Evolutionary conservation across 37 sponge, comb jelly and placozoan species (phyloP), one percentile per base, ranked within the genome.

Genomic region (Spongilla lacustris): DNA sequence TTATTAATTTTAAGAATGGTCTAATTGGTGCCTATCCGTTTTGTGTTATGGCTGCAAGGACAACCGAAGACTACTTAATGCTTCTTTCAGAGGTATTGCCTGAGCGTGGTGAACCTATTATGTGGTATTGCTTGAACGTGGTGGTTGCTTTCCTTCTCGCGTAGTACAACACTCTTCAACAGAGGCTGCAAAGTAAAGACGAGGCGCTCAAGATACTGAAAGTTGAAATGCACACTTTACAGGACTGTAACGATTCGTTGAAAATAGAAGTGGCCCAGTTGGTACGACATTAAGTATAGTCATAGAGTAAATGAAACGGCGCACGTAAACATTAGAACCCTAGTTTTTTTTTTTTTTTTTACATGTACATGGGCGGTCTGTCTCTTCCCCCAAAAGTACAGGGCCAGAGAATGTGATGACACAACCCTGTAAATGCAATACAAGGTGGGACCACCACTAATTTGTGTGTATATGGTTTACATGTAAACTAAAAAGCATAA

Each of bases 141-240:
- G 1, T 17, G 19, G 14, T 58, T 1, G 19, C 58, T 17, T 58
- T 17, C 14, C 58, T 1, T 17, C 58, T 58, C 19, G 3, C 19
- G 58, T 14, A 58, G 58, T 58, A 58, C 58, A 58, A 58, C 58
- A 58, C 58, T 17, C 12, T 58, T 17, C 58, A 58, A 58, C 58
- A 58, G 11, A 58, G 58, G 49, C 83, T 85, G 22, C 71, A 50
- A 29, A 90, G 91, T 66, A 90, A 90, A 50, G 91, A 90, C 2
- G 67, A 90, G 33, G 91, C 91, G 11, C 66, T 90, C 24, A 67
- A 50, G 50, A 90, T 90, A 4, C 38, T 90, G 21, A 70, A 82
- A 32, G 26, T 38, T 2, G 82, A 90, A 72, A 35, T 90, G 37
- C 73, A 77, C 19, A 71, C 74, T 1, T 72, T 81, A 66, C 69